Evolutionary conservation across 2,113 vertebrate species (phyloP), one percentile per base, ranked within the genome.

Genomic region (Gavialis gangeticus): DNA sequence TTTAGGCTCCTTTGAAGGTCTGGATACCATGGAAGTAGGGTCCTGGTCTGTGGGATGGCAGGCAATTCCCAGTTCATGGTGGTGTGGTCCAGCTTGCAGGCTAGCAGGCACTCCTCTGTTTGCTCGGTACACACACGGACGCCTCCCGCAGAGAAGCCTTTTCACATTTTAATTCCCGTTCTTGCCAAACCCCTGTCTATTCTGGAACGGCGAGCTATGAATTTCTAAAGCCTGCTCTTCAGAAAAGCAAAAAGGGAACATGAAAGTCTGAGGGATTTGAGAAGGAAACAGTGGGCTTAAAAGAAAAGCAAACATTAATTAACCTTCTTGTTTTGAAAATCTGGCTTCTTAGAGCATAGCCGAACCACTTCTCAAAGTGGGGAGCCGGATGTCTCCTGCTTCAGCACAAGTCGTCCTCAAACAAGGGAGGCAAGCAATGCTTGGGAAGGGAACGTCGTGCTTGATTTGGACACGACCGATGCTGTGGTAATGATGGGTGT

Each of bases 241-340:
- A 78, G 34, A 24, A 88, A 60, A 27, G 75, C 79, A 37, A 82
- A 10, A 13, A 6, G 71, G 62, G 62, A 30, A 73, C 78, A 91
- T 79, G 90, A 93, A 94, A 95, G 88, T 1, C 17, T 82, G 34
- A 69, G 18, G 46, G 55, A 94, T 77, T 22, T 88, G 24, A 85
- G 87, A 71, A 73, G 0, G 28, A 91, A 87, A 89, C 37, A 17
- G 92, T 89, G 79, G 91, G 81, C 76, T 62, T 69, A 79, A 64
- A 46, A 46, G 9, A 46, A 46, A 88, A 90, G 76, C 85, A 88
- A 87, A 93, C 0, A 92, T 77, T 85, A 93, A 89, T 94, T 96
- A 95, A 94, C 94, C 93, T 91, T 75, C 34, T 27, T 60, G n/a
- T 46, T 77, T 66, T 13, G 56, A 59, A 79, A 59, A 17, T 10